Conservation (phyloP, 2,113 vertebrate genomes). For the Vombatus ursinus region DNA sequence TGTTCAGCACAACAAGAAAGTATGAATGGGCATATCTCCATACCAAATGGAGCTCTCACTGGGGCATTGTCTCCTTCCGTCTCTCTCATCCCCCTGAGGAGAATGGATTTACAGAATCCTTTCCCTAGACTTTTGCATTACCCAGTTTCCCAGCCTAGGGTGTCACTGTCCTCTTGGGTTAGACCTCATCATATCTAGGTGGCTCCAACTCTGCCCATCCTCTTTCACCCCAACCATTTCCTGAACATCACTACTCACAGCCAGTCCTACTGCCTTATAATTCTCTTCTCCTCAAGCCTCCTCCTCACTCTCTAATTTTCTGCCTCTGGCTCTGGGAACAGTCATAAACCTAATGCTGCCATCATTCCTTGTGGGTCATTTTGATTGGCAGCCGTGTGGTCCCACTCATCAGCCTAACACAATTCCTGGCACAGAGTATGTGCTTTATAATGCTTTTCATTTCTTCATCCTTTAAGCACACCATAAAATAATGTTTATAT, state of each 20-base stretch:
- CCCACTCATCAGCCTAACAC: not conserved
- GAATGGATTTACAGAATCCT: not conserved
- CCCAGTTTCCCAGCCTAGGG: not conserved
- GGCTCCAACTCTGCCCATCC: not conserved
- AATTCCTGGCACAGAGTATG: not conserved
- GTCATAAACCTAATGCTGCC: not conserved
- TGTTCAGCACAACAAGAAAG: not conserved
- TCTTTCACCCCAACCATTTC: not conserved
- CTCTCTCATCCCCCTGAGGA: not conserved
- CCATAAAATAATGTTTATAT: not conserved
- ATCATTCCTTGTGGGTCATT: not conserved
- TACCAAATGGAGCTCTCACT: not conserved
- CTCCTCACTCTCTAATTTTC: not conserved
- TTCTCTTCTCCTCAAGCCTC: not conserved
- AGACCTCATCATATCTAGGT: not conserved
- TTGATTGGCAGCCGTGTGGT: not conserved
- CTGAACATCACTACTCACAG: not conserved
- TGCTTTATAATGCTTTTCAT: not conserved
- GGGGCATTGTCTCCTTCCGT: not conserved
- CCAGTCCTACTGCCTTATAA: not conserved
- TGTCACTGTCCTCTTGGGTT: not conserved
- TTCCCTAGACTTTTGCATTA: not conserved
- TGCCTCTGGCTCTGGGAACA: not conserved
- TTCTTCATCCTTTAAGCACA: not conserved
- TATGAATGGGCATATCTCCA: not conserved